Conservation (phyloP, 2,113 vertebrate species). For the Protobothrops mucrosquamatus region DNA sequence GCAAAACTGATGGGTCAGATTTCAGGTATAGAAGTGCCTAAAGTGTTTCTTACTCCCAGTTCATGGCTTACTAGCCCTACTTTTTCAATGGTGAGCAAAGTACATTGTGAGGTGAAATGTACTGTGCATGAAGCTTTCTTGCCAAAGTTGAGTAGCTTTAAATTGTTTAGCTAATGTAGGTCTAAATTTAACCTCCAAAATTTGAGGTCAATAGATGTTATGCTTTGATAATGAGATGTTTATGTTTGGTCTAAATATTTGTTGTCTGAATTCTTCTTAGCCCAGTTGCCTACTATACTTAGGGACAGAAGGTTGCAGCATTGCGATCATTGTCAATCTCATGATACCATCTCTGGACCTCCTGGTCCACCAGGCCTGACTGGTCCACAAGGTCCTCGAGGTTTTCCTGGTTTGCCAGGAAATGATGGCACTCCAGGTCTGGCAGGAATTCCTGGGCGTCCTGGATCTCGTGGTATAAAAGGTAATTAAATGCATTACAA, state of each 20-base stretch:
- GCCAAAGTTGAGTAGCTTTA: not conserved
- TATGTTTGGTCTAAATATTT: constrained; percentile 1
- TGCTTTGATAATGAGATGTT: not conserved
- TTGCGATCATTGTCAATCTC: constrained; percentile 82
- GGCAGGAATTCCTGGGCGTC: constrained; percentile 79
- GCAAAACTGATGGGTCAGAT: not conserved
- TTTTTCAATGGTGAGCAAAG: not conserved
- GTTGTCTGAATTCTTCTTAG: constrained; percentile 68
- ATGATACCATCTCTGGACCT: constrained; percentile 75
- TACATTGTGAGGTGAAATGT: not conserved
- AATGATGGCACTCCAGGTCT: constrained; percentile 79
- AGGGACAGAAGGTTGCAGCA: constrained; percentile 79
- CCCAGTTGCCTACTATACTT: constrained; percentile 82
- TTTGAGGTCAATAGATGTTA: not conserved
- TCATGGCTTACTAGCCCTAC: not conserved
- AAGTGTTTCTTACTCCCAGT: not conserved
- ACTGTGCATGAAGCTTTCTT: not conserved
- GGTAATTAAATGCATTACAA: constrained; percentile 64
- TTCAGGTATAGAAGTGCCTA: not conserved
- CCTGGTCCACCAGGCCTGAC: constrained; percentile 80
- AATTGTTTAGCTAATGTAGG: not conserved
- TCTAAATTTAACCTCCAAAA: not conserved
- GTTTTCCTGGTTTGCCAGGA: constrained; percentile 84
- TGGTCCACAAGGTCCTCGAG: constrained; percentile 83
- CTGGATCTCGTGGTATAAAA: constrained; percentile 83